A percentile compares a stretch with the other conserved stretches of the same genome.
phyloP scores from a whole-genome alignment of 2,797 vertebrate genomes.

The Danio jaintianensis region DNA sequence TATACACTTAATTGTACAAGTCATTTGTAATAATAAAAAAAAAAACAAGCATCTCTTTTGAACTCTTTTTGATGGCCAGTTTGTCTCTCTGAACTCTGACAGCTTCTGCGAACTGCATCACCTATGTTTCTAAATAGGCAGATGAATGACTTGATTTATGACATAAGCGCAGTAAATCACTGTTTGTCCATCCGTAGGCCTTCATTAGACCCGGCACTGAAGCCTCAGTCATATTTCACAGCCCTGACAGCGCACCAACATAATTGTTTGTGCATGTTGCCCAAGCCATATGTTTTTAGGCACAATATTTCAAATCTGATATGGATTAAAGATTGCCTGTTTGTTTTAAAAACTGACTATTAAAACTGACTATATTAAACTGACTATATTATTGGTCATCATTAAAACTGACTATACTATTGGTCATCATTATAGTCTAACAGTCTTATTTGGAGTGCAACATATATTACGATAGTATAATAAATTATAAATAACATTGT shows the following conservation, averaged over 20 bases:
- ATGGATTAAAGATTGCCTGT: not conserved
- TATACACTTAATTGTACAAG: no score
- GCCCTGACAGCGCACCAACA: not conserved
- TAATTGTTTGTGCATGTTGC: constrained; percentile 18
- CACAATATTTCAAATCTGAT: not conserved
- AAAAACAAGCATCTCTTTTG: constrained; percentile 47
- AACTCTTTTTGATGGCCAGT: constrained; percentile 25
- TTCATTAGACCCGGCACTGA: not conserved
- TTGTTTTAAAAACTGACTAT: not conserved
- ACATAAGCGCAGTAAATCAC: constrained; percentile 25
- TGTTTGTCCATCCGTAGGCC: constrained; percentile 1
- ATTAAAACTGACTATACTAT: no score
- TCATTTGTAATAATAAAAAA: no score
- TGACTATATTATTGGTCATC: no score
- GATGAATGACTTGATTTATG: constrained; percentile 27
- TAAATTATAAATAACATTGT: no score
- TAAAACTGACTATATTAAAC: no score
- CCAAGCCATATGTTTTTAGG: not conserved
- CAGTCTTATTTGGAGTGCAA: no score
- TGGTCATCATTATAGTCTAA: no score
- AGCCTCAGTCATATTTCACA: constrained; percentile 23
- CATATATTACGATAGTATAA: no score
- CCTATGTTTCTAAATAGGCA: constrained; percentile 25
- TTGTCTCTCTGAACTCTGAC: constrained; percentile 30
- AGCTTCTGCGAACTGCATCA: not conserved